phyloP scores from a whole-genome alignment of 2,797 vertebrate species.

The Helicolenus hilgendorfi region DNA sequence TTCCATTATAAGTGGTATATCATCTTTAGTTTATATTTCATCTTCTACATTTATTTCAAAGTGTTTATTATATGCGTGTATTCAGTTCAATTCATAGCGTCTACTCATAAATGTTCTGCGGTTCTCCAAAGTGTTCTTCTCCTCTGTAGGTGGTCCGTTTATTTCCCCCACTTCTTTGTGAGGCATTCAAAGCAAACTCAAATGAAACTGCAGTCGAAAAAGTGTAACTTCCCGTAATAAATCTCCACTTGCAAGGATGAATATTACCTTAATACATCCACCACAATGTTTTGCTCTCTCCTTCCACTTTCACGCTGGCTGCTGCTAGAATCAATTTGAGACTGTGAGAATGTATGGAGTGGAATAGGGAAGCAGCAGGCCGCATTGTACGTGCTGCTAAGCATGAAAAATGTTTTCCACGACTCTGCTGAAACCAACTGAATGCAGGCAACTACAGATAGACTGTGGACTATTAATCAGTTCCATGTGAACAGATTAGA shows the following conservation, averaged over 20 bases:
- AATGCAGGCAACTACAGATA: slow-evolving; percentile 65
- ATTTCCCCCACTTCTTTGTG: slow-evolving; percentile 10
- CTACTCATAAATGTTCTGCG: slow-evolving; percentile 1
- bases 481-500: slow-evolving; percentile 73
- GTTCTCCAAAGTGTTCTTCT: slow-evolving; percentile 1
- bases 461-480: slow-evolving; percentile 77
- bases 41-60: not conserved
- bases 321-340: slow-evolving; percentile 77
- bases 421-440: slow-evolving; percentile 54
- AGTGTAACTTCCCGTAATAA: slow-evolving; percentile 62
- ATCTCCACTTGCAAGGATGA: slow-evolving; percentile 59
- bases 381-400: slow-evolving; percentile 67
- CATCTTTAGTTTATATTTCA: not conserved
- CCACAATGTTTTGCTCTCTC: slow-evolving; percentile 67
- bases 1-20: not conserved
- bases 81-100: slow-evolving; percentile 6
- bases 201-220: slow-evolving; percentile 50
- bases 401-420: slow-evolving; percentile 77
- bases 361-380: slow-evolving; percentile 71
- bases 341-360: slow-evolving; percentile 65
- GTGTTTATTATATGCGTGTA: not conserved
- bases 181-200: slow-evolving; percentile 46
- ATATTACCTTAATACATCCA: slow-evolving; percentile 68
- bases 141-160: not conserved
- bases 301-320: slow-evolving; percentile 70